Evolutionary conservation across 2,888 invertebrate species (phyloP), one percentile per base, ranked within the genome.

Genomic region (Dendrolimus pini): DNA sequence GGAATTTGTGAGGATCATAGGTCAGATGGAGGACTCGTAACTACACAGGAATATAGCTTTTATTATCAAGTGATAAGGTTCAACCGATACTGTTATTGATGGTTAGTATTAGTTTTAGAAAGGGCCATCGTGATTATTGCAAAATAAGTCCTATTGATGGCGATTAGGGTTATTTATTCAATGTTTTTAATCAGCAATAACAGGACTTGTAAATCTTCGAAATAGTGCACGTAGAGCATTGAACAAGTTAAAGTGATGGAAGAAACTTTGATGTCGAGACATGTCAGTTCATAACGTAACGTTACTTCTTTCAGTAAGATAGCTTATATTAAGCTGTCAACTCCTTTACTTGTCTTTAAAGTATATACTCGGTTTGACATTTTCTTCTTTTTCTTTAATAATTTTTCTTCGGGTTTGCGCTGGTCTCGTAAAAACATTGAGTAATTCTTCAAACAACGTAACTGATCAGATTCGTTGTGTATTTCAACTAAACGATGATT

Each of bases 111-210:
- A 52, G 41, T 52, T 52, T 56, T 54, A n/a, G 53, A 53, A 47
- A 9, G 14, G 47, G 47, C 6, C 47, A 47, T 47, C 47, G 47
- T 47, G 30, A 30, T 30, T 47, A 47, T 47, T 10, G 47, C 12
- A 12, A 47, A 47, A 9, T 47, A 12, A 47, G 9, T 12, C 12
- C 12, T 47, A 47, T 10, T 10, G 47, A 10, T 10, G 6, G 47
- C 2, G 9, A 47, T 12, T 47, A 47, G 12, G 47, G 47, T 47
- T 60, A 64, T 62, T 62, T 60, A 64, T 41, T 57, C 7, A 60
- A 54, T 56, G 52, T 52, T 14, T n/a, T 47, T 30, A 30, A 30
- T 3, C 30, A 30, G 30, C 30, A 30, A 30, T 30, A 30, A 30
- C 3, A 30, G 30, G 30, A 30, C 30, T 30, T 30, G 6, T 30